Conservation (phyloP, 2,113 vertebrate species). For the Dicentrarchus labrax region DNA sequence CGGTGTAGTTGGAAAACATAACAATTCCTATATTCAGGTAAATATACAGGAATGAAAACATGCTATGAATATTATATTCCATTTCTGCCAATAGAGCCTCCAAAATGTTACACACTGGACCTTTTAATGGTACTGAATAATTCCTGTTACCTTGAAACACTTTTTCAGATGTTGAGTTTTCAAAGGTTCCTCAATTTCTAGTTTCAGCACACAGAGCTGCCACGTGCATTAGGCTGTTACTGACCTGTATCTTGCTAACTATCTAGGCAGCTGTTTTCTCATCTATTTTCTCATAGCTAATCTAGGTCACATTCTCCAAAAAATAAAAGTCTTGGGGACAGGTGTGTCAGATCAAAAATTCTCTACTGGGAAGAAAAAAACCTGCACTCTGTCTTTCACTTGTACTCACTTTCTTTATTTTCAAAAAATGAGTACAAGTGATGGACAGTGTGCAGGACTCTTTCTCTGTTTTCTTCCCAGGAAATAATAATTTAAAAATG, state of each 20-base stretch:
- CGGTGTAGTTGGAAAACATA: too few relatives aligned
- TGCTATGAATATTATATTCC: too few relatives aligned
- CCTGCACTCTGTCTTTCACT: neutral
- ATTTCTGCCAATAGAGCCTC: too few relatives aligned
- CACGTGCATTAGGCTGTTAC: neutral
- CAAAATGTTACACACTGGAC: too few relatives aligned
- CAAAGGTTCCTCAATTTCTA: neutral
- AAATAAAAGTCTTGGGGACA: neutral
- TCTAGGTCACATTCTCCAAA: neutral
- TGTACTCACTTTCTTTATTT: neutral
- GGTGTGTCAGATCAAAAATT: neutral
- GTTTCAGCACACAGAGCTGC: neutral
- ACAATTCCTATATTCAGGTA: too few relatives aligned
- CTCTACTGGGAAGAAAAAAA: neutral
- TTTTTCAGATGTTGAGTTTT: constrained; percentile 12
- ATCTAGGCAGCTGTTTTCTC: neutral
- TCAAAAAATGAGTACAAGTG: neutral
- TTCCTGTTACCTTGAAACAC: neutral
- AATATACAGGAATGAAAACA: too few relatives aligned
- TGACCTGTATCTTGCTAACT: neutral
- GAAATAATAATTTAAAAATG: neutral
- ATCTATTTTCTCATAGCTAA: neutral
- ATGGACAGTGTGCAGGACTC: too few relatives aligned
- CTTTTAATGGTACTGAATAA: neutral
- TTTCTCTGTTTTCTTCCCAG: neutral